These are phyloP conservation scores for Pelosia muscerda DNA, from an alignment of 2,888 invertebrate genomes.

Conservation along the genomic window DNA sequence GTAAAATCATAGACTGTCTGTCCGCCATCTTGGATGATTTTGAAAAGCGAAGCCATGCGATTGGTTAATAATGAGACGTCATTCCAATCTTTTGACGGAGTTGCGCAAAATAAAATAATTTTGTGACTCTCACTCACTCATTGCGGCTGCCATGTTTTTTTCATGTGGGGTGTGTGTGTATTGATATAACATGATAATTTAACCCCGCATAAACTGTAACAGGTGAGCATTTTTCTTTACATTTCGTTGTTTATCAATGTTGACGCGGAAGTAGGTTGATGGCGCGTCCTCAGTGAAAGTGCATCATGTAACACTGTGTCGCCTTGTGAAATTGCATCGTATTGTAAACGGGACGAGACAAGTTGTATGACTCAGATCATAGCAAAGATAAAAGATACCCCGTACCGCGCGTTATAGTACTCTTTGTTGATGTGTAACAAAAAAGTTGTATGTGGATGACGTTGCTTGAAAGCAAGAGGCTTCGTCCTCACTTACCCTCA, in stretches of 20 bases:
- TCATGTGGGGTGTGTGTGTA: constrained; percentile 89
- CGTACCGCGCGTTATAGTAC: constrained; percentile 48
- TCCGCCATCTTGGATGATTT: constrained; percentile 77
- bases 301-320: constrained; percentile 85
- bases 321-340: constrained; percentile 85
- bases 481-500: constrained; percentile 63
- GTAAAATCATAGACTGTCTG: constrained; percentile 61
- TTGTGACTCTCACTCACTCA: constrained; percentile 79
- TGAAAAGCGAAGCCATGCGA: constrained; percentile 65
- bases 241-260: constrained; percentile 60
- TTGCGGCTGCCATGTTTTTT: constrained; percentile 92
- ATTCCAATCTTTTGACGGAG: constrained; percentile 79
- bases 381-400: constrained; percentile 59
- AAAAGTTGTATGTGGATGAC: constrained; percentile 46
- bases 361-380: constrained; percentile 66
- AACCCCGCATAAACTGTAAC: constrained; percentile 79
- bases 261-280: constrained; percentile 69
- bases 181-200: constrained; percentile 82
- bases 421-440: constrained; percentile 59
- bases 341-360: constrained; percentile 55
- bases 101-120: constrained; percentile 82
- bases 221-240: constrained; percentile 73
- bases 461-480: constrained; percentile 47
- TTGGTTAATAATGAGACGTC: constrained; percentile 80
- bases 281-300: constrained; percentile 83